Conservation (phyloP, 2,797 vertebrate species). For the Podargus strigoides region DNA sequence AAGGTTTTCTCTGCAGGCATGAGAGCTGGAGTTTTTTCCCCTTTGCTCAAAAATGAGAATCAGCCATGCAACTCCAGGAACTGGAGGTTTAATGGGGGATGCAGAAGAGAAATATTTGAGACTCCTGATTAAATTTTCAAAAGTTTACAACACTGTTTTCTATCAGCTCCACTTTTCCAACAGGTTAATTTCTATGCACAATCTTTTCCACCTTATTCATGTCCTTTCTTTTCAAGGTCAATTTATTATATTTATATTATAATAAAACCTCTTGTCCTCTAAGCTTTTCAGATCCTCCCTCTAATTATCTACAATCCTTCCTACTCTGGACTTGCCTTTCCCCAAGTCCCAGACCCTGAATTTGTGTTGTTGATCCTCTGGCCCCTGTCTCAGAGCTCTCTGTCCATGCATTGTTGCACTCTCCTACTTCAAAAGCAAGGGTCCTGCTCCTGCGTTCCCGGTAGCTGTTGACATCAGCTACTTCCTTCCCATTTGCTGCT, state of each 20-base stretch:
- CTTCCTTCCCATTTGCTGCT: not conserved
- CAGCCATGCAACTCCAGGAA: not conserved
- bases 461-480: not conserved
- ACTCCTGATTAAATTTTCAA: not conserved
- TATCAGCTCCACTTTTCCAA: not conserved
- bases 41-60: not conserved
- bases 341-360: not conserved
- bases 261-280: not conserved
- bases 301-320: not conserved
- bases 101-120: not conserved
- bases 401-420: not conserved
- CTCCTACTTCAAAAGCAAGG: not conserved
- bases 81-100: not conserved
- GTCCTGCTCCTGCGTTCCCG: not conserved
- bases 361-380: not conserved
- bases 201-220: not conserved
- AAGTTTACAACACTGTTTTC: not conserved
- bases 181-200: not conserved
- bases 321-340: not conserved
- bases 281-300: not conserved
- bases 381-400: not conserved
- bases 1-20: not conserved
- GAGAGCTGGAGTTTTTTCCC: not conserved
- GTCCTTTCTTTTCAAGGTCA: not conserved
- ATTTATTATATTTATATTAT: not conserved